A percentile compares a stretch with the other conserved stretches of the same genome.
Evolutionary conservation across 2,797 vertebrate genomes (phyloP).

Genomic region (Hirundo rustica): DNA sequence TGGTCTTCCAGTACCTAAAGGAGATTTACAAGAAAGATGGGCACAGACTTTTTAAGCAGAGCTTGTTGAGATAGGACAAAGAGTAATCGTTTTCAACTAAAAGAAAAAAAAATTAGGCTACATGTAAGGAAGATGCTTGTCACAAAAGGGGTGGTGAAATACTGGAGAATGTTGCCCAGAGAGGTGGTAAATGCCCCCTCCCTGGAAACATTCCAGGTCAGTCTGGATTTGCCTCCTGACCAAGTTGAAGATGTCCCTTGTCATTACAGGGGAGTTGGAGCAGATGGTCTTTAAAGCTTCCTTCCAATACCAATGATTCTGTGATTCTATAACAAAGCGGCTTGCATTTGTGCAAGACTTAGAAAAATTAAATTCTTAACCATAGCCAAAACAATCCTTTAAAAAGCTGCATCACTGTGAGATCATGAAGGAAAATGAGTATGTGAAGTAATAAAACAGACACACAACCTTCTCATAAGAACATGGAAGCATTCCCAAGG

Average conservation of each 20-base stretch:
- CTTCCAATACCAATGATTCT: neutral
- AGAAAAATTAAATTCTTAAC: neutral
- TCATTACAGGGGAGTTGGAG: neutral
- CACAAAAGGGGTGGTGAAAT: neutral
- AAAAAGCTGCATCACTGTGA: neutral
- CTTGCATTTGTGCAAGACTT: neutral
- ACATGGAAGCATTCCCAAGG: neutral
- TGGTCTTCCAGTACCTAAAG: neutral
- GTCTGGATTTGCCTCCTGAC: rapidly evolving
- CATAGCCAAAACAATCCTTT: neutral
- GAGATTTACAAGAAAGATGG: neutral
- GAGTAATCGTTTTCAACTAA: neutral
- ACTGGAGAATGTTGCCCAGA: neutral
- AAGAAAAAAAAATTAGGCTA: neutral
- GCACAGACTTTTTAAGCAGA: neutral
- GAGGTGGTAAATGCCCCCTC: neutral
- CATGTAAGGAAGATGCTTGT: neutral
- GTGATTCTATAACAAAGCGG: neutral
- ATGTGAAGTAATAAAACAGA: neutral
- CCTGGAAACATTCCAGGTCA: neutral
- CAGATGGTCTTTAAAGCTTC: neutral
- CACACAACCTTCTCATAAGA: neutral
- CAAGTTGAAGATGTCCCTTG: neutral
- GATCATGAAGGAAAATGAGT: neutral
- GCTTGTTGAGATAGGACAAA: neutral